Evolutionary conservation across 2,113 vertebrate genomes (phyloP).

Genomic region (Neodon shergylaensis): DNA sequence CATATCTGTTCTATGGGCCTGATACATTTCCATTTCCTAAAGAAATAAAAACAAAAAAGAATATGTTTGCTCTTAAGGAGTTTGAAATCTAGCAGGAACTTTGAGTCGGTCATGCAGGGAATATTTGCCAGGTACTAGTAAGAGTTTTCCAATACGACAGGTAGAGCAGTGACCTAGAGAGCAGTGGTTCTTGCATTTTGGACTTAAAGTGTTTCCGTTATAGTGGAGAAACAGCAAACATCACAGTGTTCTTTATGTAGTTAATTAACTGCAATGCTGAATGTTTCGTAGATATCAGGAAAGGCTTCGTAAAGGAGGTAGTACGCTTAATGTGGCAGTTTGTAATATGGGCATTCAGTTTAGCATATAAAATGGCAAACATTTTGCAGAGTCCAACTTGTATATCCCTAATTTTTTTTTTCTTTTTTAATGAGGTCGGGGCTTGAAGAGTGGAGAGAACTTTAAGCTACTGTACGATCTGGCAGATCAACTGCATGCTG

Average conservation of each 20-base stretch:
- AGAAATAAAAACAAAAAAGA: not conserved
- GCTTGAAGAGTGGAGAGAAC: slow-evolving; percentile 97
- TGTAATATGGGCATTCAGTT: not conserved
- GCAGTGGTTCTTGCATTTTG: not conserved
- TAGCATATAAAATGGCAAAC: not conserved
- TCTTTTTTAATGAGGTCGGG: slow-evolving; percentile 88
- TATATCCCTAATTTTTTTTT: not conserved
- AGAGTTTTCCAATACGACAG: not conserved
- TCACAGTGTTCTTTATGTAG: not conserved
- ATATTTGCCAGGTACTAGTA: not conserved
- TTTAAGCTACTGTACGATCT: slow-evolving; percentile 97
- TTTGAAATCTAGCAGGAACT: not conserved
- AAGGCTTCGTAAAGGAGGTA: not conserved
- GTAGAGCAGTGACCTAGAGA: not conserved
- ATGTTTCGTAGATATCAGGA: not conserved
- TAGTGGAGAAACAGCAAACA: not conserved
- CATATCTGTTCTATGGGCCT: not conserved
- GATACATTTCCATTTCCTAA: not conserved
- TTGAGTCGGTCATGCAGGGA: not conserved
- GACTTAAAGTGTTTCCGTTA: not conserved
- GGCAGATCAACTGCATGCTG: slow-evolving; percentile 96
- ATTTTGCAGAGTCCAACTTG: not conserved
- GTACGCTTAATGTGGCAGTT: not conserved
- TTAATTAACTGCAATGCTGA: not conserved
- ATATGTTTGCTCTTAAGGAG: not conserved